A percentile compares a stretch with the other conserved stretches of the same genome.
Conservation (phyloP, 2,797 vertebrate species). For the Darevskia nairensis region DNA sequence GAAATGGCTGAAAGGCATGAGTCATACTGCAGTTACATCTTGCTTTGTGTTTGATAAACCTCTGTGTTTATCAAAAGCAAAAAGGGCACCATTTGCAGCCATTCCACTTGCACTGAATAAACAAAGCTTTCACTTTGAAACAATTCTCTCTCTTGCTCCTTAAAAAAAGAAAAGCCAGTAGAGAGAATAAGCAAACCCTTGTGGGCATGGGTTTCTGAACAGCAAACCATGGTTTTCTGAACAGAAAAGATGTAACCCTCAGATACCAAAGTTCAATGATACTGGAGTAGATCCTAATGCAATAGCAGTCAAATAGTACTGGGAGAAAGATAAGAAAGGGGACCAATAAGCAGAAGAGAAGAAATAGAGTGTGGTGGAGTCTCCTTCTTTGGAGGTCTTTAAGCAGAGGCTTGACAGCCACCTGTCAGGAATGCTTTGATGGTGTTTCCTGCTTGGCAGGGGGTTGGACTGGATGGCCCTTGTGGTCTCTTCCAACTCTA, state of each 20-base stretch:
- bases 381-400: no score
- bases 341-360: background rate
- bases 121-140: conserved; percentile 8
- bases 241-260: background rate
- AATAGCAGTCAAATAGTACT: background rate
- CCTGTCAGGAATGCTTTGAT: no score
- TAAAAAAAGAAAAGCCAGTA: no score
- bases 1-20: conserved; percentile 14
- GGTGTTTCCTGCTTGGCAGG: no score
- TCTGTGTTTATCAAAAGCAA: background rate
- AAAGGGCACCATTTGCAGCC: conserved; percentile 17
- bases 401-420: no score
- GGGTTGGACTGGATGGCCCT: no score
- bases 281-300: background rate
- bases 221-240: background rate
- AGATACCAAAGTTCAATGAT: background rate
- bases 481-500: no score
- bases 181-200: background rate
- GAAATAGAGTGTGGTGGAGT: no score
- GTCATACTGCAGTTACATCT: conserved; percentile 6
- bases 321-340: no score
- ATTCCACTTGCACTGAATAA: background rate
- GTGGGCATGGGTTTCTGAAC: no score
- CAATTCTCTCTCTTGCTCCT: background rate
- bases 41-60: conserved; percentile 27